These are phyloP conservation scores for Elymnias hypermnestra DNA, from an alignment of 1,140 invertebrate species.

Conservation along the genomic window DNA sequence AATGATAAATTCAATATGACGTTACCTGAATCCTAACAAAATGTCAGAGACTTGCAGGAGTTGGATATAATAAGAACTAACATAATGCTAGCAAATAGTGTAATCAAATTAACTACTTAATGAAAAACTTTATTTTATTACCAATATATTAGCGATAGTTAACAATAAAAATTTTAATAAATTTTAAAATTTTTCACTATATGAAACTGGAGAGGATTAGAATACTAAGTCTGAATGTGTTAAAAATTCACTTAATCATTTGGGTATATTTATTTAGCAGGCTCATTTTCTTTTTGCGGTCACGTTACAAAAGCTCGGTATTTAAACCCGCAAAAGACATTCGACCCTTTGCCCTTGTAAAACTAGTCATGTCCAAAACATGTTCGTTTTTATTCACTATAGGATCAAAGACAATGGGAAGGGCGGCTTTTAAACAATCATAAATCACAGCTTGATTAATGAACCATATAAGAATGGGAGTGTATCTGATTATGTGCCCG, in stretches of 20 bases:
- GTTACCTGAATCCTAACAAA: no score
- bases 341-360: conserved; percentile 22
- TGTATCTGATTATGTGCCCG: conserved; percentile 23
- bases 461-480: conserved; percentile 30
- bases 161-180: no score
- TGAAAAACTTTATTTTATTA: no score
- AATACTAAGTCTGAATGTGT: neutral
- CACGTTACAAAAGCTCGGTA: conserved; percentile 14
- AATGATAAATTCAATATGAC: no score
- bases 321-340: conserved; percentile 17
- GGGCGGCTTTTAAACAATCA: conserved; percentile 37
- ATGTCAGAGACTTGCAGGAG: no score
- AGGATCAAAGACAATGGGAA: conserved; percentile 48
- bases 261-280: conserved; percentile 9
- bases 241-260: conserved; percentile 5
- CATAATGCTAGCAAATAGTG: no score
- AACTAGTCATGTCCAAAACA: conserved; percentile 33
- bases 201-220: no score
- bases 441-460: conserved; percentile 60
- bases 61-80: no score
- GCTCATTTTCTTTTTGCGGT: conserved; percentile 22
- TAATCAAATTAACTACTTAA: neutral
- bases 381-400: conserved; percentile 25
- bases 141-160: no score
- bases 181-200: no score